Conservation (phyloP, 92 coral and sea anemone species). For the Plumapathes pennacea region DNA sequence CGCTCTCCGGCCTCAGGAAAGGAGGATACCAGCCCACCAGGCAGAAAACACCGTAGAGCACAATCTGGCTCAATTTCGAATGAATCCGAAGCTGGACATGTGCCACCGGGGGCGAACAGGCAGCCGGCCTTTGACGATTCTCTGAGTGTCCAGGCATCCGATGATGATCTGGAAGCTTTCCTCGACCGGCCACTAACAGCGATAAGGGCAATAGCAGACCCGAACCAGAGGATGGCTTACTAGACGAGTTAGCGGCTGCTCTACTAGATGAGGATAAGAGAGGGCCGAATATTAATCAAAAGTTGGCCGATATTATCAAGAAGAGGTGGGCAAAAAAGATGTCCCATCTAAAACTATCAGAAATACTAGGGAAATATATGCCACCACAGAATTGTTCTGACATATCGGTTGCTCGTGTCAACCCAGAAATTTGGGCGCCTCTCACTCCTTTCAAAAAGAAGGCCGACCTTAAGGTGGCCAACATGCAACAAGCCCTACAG, state of each 20-base stretch:
- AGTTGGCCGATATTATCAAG: slow-evolving; percentile 33
- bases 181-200: too few species aligned
- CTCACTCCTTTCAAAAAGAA: slow-evolving; percentile 1
- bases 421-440: slow-evolving; percentile 22
- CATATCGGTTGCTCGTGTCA: slow-evolving; percentile 2
- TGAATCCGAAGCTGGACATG: too few species aligned
- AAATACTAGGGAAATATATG: slow-evolving; percentile 27
- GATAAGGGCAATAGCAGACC: too few species aligned
- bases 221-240: background rate
- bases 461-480: slow-evolving; percentile 26
- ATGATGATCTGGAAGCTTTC: too few species aligned
- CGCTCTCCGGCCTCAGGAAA: too few species aligned
- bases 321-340: slow-evolving; percentile 50
- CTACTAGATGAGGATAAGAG: slow-evolving; percentile 3
- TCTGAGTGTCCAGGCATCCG: too few species aligned
- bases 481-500: slow-evolving; percentile 17
- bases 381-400: slow-evolving; percentile 39
- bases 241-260: background rate
- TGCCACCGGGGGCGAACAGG: too few species aligned
- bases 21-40: too few species aligned
- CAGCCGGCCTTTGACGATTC: too few species aligned
- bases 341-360: slow-evolving; percentile 33
- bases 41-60: too few species aligned
- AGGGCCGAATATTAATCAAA: slow-evolving; percentile 25
- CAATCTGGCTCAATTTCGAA: too few species aligned